Conservation (phyloP, 2,888 invertebrate species). For the Plagiodera versicolora region DNA sequence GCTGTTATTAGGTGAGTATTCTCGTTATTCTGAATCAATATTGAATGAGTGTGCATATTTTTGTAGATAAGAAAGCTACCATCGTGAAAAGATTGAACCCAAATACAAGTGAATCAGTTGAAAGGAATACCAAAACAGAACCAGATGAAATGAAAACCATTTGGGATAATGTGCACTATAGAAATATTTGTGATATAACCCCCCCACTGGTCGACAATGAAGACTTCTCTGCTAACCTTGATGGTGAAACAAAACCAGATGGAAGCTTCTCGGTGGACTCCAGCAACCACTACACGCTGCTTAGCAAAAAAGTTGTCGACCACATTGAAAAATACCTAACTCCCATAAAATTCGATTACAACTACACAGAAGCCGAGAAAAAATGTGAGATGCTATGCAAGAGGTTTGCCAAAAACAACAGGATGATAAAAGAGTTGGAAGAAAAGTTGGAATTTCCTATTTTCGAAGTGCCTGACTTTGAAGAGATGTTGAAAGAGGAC, state of each 20-base stretch:
- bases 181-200: not conserved
- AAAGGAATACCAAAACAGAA: too few species aligned
- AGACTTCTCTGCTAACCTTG: not conserved
- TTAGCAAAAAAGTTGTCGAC: not conserved
- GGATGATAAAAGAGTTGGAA: not conserved
- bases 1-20: slow-evolving; percentile 9
- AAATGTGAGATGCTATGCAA: not conserved
- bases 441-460: not conserved
- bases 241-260: not conserved
- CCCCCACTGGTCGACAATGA: too few species aligned
- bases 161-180: not conserved
- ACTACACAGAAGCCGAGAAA: not conserved
- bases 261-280: not conserved
- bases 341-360: not conserved
- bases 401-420: not conserved
- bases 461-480: slow-evolving; percentile 7
- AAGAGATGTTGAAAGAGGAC: slow-evolving; percentile 6
- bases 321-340: slow-evolving; percentile 8
- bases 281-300: slow-evolving; percentile 12
- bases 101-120: too few species aligned
- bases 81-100: too few species aligned
- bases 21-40: too few species aligned
- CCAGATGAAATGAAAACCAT: too few species aligned
- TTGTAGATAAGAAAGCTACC: too few species aligned
- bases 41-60: too few species aligned